Conservation (phyloP, 2,797 vertebrate genomes). For the Catostomus latipinnis region DNA sequence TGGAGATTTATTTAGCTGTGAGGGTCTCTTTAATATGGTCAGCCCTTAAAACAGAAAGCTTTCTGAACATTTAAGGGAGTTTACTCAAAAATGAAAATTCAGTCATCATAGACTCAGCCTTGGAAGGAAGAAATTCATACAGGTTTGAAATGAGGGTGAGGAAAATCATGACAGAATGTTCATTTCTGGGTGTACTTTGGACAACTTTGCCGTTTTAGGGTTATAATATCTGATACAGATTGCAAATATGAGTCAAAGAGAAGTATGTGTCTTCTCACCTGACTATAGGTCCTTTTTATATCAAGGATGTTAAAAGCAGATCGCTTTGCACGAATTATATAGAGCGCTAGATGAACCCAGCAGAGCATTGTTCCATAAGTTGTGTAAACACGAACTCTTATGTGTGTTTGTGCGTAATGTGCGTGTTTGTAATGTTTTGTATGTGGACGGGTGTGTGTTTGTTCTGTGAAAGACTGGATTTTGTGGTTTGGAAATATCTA, state of each 20-base stretch:
- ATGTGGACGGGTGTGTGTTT: constrained; percentile 50
- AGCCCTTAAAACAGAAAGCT: too few species aligned
- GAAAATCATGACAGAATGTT: too few species aligned
- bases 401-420: constrained; percentile 52
- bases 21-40: background rate
- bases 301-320: constrained; percentile 30
- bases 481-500: constrained; percentile 68
- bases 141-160: too few species aligned
- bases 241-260: constrained; percentile 52
- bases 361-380: constrained; percentile 71
- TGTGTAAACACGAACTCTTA: constrained; percentile 74
- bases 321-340: constrained; percentile 58
- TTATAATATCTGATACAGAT: constrained; percentile 59
- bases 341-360: constrained; percentile 62
- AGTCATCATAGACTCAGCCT: too few species aligned
- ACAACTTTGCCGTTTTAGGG: background rate
- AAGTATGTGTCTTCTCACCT: constrained; percentile 67
- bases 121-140: too few species aligned
- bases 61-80: too few species aligned
- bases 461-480: constrained; percentile 67
- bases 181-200: background rate
- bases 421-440: constrained; percentile 56
- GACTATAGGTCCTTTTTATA: background rate
- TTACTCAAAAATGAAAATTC: too few species aligned
- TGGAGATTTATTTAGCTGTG: background rate